A percentile compares a stretch with the other conserved stretches of the same genome.
Evolutionary conservation across 2,888 invertebrate genomes (phyloP).

Genomic region (Volucella inflata): DNA sequence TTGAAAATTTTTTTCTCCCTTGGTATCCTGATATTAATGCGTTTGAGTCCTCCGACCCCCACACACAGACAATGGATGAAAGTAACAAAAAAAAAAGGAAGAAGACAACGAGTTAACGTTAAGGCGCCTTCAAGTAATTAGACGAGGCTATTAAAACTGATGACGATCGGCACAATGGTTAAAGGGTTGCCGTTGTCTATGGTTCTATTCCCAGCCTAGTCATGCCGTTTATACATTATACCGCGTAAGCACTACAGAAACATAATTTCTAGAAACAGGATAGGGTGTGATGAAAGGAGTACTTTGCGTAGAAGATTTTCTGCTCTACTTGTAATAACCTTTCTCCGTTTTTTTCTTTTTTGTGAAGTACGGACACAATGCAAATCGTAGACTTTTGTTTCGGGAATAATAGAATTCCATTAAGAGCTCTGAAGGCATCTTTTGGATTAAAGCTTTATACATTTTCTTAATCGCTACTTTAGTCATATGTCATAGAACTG

Average conservation of each 20-base stretch:
- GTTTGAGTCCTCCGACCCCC: slow-evolving; percentile 47
- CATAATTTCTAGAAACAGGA: too few species aligned
- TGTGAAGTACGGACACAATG: slow-evolving; percentile 33
- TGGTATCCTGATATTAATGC: slow-evolving; percentile 39
- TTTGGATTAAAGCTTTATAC: too few species aligned
- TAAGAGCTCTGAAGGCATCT: too few species aligned
- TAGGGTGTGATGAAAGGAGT: slow-evolving; percentile 44
- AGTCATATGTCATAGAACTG: too few species aligned
- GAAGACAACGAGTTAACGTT: slow-evolving; percentile 61
- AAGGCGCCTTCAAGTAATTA: slow-evolving; percentile 73
- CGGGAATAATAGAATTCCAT: slow-evolving; percentile 15
- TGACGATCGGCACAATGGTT: slow-evolving; percentile 61
- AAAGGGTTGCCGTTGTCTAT: slow-evolving; percentile 51
- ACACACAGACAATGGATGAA: slow-evolving; percentile 10
- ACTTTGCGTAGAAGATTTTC: slow-evolving; percentile 60
- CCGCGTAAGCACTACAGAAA: slow-evolving; percentile 42
- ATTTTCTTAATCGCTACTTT: too few species aligned
- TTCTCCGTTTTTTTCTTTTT: slow-evolving; percentile 9
- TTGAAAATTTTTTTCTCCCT: not conserved
- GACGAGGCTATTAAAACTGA: slow-evolving; percentile 71
- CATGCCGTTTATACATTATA: slow-evolving; percentile 1
- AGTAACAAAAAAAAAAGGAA: slow-evolving; percentile 50
- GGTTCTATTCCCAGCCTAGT: slow-evolving; percentile 20
- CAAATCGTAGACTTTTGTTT: slow-evolving; percentile 53
- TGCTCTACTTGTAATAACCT: slow-evolving; percentile 17